phyloP scores from a whole-genome alignment of 2,113 vertebrate genomes.

The Glareola pratincola region DNA sequence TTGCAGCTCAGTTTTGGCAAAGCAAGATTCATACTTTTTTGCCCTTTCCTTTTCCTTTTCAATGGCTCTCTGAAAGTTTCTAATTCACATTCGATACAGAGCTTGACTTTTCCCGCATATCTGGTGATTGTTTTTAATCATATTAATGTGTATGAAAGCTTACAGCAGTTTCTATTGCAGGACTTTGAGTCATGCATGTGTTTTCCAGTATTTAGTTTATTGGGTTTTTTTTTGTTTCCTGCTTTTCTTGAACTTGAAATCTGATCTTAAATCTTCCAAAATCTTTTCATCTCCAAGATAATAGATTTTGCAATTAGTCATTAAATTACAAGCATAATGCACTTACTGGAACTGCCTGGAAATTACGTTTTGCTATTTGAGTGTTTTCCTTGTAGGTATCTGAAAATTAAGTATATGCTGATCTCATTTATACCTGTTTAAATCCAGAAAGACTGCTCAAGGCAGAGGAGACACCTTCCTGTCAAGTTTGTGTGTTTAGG shows the following conservation, averaged over 20 bases:
- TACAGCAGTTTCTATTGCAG: slow-evolving; percentile 23
- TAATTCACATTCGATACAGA: not conserved
- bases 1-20: not conserved
- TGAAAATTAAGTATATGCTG: not conserved
- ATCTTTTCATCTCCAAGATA: slow-evolving; percentile 44
- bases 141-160: not conserved
- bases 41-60: not conserved
- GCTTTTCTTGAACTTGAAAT: slow-evolving; percentile 31
- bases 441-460: not conserved
- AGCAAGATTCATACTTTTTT: not conserved
- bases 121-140: not conserved
- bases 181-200: slow-evolving; percentile 30
- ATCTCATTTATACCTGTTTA: not conserved
- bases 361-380: not conserved
- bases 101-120: not conserved
- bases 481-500: not conserved
- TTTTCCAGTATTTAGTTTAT: slow-evolving; percentile 32
- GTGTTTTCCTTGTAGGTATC: not conserved
- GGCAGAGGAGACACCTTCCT: not conserved
- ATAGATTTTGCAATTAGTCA: slow-evolving; percentile 38
- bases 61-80: not conserved
- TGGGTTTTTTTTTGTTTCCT: slow-evolving; percentile 32
- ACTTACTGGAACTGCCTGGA: slow-evolving; percentile 8
- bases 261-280: slow-evolving; percentile 30
- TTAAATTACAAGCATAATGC: slow-evolving; percentile 10